A percentile compares a stretch with the other conserved stretches of the same genome.
Evolutionary conservation across 2,888 invertebrate genomes (phyloP).

Genomic region (Nomada flava): DNA sequence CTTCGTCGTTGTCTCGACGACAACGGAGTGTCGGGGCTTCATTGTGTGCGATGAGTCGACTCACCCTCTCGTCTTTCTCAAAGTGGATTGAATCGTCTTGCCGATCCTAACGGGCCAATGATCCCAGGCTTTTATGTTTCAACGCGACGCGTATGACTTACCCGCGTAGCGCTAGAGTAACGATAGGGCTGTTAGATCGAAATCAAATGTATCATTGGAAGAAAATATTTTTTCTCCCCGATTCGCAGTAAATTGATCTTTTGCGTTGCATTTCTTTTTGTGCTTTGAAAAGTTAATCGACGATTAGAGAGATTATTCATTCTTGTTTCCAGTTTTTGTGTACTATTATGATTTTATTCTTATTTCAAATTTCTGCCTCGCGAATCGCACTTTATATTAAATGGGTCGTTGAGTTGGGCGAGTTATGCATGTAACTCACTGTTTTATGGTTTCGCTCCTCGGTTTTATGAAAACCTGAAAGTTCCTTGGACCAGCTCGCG

Average conservation of each 20-base stretch:
- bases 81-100: slow-evolving; percentile 67
- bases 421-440: neutral
- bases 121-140: slow-evolving; percentile 41
- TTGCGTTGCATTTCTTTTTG: too few relatives aligned
- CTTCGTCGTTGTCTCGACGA: slow-evolving; percentile 62
- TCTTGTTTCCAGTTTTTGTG: neutral
- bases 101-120: slow-evolving; percentile 51
- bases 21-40: slow-evolving; percentile 40
- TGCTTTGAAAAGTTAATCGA: too few relatives aligned
- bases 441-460: neutral
- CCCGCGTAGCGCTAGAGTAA: neutral
- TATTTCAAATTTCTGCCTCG: neutral
- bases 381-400: too few relatives aligned
- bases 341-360: neutral
- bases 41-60: slow-evolving; percentile 48
- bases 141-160: neutral
- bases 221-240: neutral
- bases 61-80: slow-evolving; percentile 45
- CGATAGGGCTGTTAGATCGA: too few relatives aligned
- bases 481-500: neutral
- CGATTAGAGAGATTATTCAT: neutral
- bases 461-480: slow-evolving; percentile 10
- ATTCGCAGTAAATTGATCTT: neutral
- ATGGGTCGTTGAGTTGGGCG: too few relatives aligned
- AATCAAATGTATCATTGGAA: neutral